Percentiles rank a stretch among this genome's conserved stretches.
Evolutionary conservation across 2,113 vertebrate species (phyloP).

Genomic region (Myotis davidii): DNA sequence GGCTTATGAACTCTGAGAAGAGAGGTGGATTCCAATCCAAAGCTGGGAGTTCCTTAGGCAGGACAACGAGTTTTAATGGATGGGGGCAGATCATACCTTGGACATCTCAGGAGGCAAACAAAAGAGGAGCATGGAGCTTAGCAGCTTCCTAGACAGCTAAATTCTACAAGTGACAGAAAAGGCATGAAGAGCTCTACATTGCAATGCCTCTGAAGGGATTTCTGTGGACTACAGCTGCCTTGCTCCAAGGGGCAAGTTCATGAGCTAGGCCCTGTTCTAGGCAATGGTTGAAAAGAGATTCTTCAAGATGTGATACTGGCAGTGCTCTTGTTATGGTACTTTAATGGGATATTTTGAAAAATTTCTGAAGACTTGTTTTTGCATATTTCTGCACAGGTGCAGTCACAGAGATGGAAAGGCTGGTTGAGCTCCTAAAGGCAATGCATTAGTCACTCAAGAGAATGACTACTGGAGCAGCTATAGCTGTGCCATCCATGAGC

Average conservation of each 20-base stretch:
- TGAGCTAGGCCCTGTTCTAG: not conserved
- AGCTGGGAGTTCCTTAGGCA: not conserved
- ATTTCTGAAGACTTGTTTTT: not conserved
- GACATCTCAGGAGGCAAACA: not conserved
- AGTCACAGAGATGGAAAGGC: not conserved
- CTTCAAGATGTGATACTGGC: not conserved
- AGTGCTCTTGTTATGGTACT: not conserved
- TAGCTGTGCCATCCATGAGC: accelerated
- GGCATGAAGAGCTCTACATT: not conserved
- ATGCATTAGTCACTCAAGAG: not conserved
- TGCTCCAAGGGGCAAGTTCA: not conserved
- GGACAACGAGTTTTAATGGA: not conserved
- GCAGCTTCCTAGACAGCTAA: not conserved
- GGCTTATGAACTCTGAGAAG: not conserved
- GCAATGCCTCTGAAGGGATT: not conserved
- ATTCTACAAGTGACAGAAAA: not conserved
- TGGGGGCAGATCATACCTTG: too few species aligned
- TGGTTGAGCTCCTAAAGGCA: not conserved
- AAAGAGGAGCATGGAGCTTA: not conserved
- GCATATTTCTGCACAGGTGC: not conserved
- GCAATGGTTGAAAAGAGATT: not conserved
- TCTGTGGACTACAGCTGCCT: not conserved
- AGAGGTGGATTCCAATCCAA: not conserved
- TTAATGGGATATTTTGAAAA: not conserved
- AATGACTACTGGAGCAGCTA: not conserved